Evolutionary conservation across 2,888 invertebrate genomes (phyloP), one percentile per base, ranked within the genome.

Genomic region (Lomographa bimaculata): DNA sequence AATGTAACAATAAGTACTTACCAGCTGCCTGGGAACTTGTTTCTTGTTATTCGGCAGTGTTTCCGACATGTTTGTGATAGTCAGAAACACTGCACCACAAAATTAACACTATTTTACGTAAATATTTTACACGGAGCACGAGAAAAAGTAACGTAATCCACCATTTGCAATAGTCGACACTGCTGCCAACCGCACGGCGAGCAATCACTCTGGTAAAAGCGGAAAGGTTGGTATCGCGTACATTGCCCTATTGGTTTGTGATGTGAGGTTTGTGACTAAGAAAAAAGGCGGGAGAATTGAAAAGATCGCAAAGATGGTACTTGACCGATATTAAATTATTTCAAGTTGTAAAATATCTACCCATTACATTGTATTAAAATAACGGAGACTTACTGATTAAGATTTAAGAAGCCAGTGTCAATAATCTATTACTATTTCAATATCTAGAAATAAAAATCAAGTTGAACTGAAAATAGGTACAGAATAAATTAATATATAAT

Each of bases 11-110:
- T 79, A 79, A 85, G 78, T 79, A 91, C 92, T 91, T 79, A 92
- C 92, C 90, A 92, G 87, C 67, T 92, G 91, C 60, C 92, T 90
- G 51, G 91, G 79, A 68, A 90, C 89, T 79, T 91, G 91, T 79
- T 90, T 89, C 79, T 91, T 91, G 61, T 69, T 83, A 71, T 79
- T 86, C 71, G 90, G 89, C 84, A 90, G 89, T 83, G 89, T 90
- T 85, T 90, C 90, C 82, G 90, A 90, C 91, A 91, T 91, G 83
- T 87, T 89, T 83, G 57, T 70, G 61, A 69, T 65, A 71, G 87
- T 84, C 89, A 89, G 89, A 89, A 89, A 89, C 89, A 89, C 89
- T 77, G 87, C 87, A 75, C 79, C 74, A 71, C 76, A 65, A 82
- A 80, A 76, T 78, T 80, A 73, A 71, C 89, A 89, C 85, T 81